These are phyloP conservation scores for Nephila pilipes DNA, from an alignment of 1,140 invertebrate species.

Conservation along the genomic window DNA sequence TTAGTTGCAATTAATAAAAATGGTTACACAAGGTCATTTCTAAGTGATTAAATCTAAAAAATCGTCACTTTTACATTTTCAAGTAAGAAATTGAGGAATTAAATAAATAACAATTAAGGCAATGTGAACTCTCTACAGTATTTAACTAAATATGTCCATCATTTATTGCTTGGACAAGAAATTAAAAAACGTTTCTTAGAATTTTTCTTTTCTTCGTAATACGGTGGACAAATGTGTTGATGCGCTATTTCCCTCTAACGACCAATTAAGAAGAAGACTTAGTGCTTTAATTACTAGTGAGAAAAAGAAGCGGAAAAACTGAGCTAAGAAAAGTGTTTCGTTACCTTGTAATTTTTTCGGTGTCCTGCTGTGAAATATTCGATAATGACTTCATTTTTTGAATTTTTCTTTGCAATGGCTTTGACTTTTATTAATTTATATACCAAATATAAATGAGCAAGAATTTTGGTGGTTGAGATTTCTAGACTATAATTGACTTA, in stretches of 20 bases:
- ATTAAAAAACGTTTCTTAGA: neutral
- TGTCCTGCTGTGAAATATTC: constrained; percentile 5
- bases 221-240: constrained; percentile 39
- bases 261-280: constrained; percentile 51
- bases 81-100: neutral
- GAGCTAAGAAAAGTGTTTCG: neutral
- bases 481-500: too few relatives aligned
- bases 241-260: constrained; percentile 36
- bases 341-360: neutral
- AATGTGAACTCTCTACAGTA: neutral
- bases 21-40: neutral
- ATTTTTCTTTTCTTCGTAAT: constrained; percentile 1
- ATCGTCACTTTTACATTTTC: neutral
- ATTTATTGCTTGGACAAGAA: neutral
- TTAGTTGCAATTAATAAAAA: neutral
- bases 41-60: neutral
- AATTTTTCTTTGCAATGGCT: neutral
- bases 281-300: constrained; percentile 44
- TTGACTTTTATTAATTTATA: too few relatives aligned
- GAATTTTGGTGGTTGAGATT: too few relatives aligned
- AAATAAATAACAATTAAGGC: neutral
- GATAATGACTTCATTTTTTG: neutral
- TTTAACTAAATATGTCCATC: constrained; percentile 5
- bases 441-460: too few relatives aligned
- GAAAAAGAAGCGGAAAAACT: neutral